Evolutionary conservation across 2,888 invertebrate genomes (phyloP).

Genomic region (Dolichopus griseipennis): DNA sequence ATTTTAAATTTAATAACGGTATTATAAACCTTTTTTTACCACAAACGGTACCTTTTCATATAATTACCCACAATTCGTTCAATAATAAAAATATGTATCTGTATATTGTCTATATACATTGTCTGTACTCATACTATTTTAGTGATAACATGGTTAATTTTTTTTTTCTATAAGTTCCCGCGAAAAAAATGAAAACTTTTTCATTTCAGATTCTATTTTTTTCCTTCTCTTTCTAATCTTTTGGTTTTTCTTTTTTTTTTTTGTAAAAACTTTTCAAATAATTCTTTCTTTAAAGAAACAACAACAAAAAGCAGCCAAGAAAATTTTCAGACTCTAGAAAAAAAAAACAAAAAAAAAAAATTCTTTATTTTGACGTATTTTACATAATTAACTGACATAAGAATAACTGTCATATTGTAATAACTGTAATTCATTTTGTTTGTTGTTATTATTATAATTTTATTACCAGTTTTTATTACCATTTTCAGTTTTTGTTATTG

Average conservation of each 20-base stretch:
- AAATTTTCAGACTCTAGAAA: not conserved
- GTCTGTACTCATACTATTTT: too few relatives aligned
- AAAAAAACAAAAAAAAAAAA: not conserved
- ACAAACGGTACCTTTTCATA: too few relatives aligned
- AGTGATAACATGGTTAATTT: not conserved
- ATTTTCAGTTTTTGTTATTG: not conserved
- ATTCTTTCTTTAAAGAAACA: not conserved
- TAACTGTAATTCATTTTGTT: conserved; percentile 5
- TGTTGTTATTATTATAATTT: not conserved
- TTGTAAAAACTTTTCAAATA: not conserved
- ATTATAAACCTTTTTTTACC: too few relatives aligned
- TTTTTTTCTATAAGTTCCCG: not conserved
- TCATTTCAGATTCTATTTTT: not conserved
- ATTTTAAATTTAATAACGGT: too few relatives aligned
- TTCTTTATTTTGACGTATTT: conserved; percentile 2
- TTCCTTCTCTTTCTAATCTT: not conserved
- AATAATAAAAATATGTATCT: too few relatives aligned
- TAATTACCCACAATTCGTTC: too few relatives aligned
- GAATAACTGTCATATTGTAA: conserved; percentile 1
- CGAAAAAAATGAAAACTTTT: not conserved
- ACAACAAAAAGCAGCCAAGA: not conserved
- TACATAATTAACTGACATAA: conserved; percentile 6
- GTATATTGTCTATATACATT: too few relatives aligned
- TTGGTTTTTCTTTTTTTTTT: not conserved
- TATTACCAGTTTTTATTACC: not conserved